Conservation (phyloP, 2,113 vertebrate species). For the Sebastes schlegelii region DNA sequence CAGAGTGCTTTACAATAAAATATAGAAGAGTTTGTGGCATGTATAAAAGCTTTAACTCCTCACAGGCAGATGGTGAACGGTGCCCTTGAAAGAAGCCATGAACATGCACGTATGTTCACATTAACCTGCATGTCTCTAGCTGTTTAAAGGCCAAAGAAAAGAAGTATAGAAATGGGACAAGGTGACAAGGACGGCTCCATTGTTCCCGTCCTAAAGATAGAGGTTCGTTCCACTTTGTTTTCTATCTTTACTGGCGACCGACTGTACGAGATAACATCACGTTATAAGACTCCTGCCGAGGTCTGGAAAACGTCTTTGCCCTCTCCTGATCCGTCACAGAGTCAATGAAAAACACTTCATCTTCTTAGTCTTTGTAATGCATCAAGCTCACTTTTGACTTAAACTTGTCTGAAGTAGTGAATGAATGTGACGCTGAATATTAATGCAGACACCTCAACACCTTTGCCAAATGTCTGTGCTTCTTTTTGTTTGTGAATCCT, state of each 20-base stretch:
- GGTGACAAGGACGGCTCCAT: background rate
- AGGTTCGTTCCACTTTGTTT: background rate
- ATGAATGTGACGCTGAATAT: slow-evolving; percentile 27
- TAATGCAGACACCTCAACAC: background rate
- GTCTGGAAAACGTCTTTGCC: background rate
- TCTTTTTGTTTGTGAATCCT: background rate
- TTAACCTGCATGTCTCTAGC: background rate
- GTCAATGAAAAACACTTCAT: background rate
- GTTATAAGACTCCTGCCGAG: background rate
- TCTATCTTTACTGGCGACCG: background rate
- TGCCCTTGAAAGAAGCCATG: background rate
- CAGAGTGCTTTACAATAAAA: background rate
- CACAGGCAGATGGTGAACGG: background rate
- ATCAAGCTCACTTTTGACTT: background rate
- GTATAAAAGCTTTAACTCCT: background rate
- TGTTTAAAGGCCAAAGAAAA: background rate
- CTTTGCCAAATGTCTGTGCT: slow-evolving; percentile 4
- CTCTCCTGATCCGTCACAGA: background rate
- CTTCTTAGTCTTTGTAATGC: background rate
- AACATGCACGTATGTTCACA: background rate
- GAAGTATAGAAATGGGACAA: slow-evolving; percentile 37
- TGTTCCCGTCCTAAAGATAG: slow-evolving; percentile 13
- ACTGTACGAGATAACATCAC: background rate
- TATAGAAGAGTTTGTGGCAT: background rate
- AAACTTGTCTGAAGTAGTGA: slow-evolving; percentile 12